Base-by-base conservation (phyloP, 1,140 invertebrate genomes). In the Parasteatoda tepidariorum region DNA sequence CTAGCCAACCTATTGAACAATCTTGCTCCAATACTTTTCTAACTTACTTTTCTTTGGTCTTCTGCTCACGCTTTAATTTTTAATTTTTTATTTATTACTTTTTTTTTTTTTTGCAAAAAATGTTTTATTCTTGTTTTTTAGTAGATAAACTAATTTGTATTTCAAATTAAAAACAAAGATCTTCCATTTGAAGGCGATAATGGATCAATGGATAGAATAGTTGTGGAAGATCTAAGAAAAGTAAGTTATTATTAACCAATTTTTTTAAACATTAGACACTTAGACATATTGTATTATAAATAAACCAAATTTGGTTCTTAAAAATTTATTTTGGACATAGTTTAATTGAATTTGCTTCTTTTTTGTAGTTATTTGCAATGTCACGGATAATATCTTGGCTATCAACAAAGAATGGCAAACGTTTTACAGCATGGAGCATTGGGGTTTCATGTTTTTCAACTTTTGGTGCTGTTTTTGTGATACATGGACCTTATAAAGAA, bases 11-110 rank as follows among this genome's bases (percentile, higher is more conserved):
- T n/a, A n/a, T n/a, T n/a, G n/a, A n/a, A n/a, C n/a, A n/a, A n/a
- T n/a, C n/a, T n/a, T n/a, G n/a, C n/a, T n/a, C n/a, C n/a, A n/a
- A n/a, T n/a, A n/a, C n/a, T 13, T n/a, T n/a, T 41, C 26, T n/a
- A 68, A 38, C 66, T 68, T 68, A 68, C 66, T 68, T 68, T 68
- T 68, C 66, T 68, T 33, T 64, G 62, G 66, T 68, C 66, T 68
- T 68, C 66, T n/a, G n/a, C 66, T 24, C 66, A 68, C n/a, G 34
- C 22, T 68, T 24, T 11, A 30, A n/a, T 9, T 30, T 13, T 13
- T 22, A 2, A 13, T 48, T 48, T 18, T 18, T 48, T 48, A 48
- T 13, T 13, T 13, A 48, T 48, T 48, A 48, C 9, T 48, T 48
- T 48, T 9, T 48, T 18, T 0, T 48, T 48, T 13, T 48, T 48